Evolutionary conservation across 2,113 vertebrate species (phyloP).

Genomic region (Apteryx mantelli): DNA sequence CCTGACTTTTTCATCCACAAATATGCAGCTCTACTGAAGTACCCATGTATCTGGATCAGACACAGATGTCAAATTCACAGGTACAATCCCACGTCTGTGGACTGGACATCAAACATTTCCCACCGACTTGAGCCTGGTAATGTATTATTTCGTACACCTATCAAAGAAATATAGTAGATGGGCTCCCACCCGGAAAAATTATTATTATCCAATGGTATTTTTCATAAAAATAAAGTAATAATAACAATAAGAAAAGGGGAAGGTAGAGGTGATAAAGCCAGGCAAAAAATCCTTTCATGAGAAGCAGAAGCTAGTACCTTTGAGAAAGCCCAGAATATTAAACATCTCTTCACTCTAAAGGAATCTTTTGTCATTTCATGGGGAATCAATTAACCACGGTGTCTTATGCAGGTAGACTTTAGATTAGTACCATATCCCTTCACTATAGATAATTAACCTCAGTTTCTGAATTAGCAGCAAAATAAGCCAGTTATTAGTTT

Average conservation of each 20-base stretch:
- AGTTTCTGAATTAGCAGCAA: conserved; percentile 80
- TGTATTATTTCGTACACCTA: accelerated
- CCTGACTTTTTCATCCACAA: not conserved
- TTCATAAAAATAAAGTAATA: not conserved
- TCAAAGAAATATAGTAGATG: not conserved
- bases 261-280: not conserved
- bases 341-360: conserved; percentile 52
- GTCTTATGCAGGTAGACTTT: conserved; percentile 77
- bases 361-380: conserved; percentile 61
- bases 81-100: not conserved
- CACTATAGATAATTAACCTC: conserved; percentile 85
- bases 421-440: conserved; percentile 78
- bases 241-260: not conserved
- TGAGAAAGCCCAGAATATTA: conserved; percentile 4
- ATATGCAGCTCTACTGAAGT: not conserved
- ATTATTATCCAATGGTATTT: no score
- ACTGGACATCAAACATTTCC: not conserved
- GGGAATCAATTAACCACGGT: conserved; percentile 80
- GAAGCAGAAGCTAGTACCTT: not conserved
- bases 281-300: not conserved
- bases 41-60: not conserved
- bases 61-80: accelerated
- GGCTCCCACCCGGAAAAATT: not conserved
- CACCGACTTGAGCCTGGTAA: accelerated
- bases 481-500: conserved; percentile 83